Conservation (phyloP, 2,797 vertebrate genomes). For the Mormyrus proboscirostris region DNA sequence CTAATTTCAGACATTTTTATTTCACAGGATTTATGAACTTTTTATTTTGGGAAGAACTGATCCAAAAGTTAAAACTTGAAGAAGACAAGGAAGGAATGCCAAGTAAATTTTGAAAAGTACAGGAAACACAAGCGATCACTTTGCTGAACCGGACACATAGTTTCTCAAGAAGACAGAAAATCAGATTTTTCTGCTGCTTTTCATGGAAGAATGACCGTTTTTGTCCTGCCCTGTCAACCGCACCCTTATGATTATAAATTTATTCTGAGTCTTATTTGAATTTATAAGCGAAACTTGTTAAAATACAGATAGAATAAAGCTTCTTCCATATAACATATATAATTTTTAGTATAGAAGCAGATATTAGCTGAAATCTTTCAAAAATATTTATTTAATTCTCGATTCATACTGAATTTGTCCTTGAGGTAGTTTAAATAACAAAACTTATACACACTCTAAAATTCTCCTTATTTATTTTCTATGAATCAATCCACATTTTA, state of each 20-base stretch:
- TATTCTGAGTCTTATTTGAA: too few relatives aligned
- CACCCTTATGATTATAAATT: background rate
- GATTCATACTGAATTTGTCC: background rate
- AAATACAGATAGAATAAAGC: background rate
- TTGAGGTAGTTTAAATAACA: background rate
- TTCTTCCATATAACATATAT: background rate
- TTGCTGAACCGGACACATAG: background rate
- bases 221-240: background rate
- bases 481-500: background rate
- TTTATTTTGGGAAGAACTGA: constrained; percentile 19
- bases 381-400: background rate
- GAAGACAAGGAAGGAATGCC: background rate
- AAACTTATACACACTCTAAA: background rate
- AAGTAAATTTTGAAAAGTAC: background rate
- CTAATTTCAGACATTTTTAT: constrained; percentile 12
- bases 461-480: background rate
- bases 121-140: constrained; percentile 1
- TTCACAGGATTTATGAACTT: constrained; percentile 7
- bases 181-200: background rate
- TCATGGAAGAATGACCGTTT: background rate
- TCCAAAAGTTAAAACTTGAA: background rate
- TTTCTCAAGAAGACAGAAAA: background rate
- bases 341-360: background rate
- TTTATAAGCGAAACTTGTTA: background rate
- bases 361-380: background rate